Percentiles rank a stretch among this genome's conserved stretches.
phyloP scores from a whole-genome alignment of 2,888 invertebrate genomes.

The Troides aeacus region DNA sequence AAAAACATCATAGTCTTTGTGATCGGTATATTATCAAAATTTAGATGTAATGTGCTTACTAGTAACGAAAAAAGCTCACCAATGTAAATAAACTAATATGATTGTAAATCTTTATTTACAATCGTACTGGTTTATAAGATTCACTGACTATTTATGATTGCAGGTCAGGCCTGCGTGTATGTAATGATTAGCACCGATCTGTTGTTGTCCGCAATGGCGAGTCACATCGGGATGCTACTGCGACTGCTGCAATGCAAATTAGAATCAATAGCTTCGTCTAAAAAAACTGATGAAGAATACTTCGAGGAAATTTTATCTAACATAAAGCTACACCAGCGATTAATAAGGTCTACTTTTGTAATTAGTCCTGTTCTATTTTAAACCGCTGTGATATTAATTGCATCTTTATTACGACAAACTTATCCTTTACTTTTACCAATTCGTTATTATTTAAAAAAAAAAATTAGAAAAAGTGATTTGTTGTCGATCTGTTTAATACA shows the following conservation, averaged over 20 bases:
- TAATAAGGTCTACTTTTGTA: conserved; percentile 52
- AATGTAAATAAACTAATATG: neutral
- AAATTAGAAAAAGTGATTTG: no score
- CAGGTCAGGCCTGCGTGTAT: conserved; percentile 69
- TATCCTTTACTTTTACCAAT: no score
- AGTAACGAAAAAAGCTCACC: no score
- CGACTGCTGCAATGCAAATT: conserved; percentile 59
- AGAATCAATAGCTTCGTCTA: conserved; percentile 45
- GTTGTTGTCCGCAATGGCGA: conserved; percentile 68
- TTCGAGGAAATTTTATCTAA: conserved; percentile 57
- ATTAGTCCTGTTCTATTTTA: neutral
- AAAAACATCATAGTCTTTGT: no score
- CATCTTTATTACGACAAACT: neutral
- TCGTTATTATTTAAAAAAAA: no score
- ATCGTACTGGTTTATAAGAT: no score
- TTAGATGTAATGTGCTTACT: no score
- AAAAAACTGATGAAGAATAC: conserved; percentile 49
- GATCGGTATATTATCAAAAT: no score
- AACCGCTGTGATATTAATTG: neutral
- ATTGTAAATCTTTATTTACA: neutral
- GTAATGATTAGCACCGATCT: conserved; percentile 69
- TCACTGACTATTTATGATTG: conserved; percentile 10
- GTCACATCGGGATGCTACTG: conserved; percentile 64
- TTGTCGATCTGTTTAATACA: no score
- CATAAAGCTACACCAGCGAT: conserved; percentile 67